These are phyloP conservation scores for Champsocephalus esox DNA, from an alignment of 2,797 vertebrate genomes.

Conservation along the genomic window DNA sequence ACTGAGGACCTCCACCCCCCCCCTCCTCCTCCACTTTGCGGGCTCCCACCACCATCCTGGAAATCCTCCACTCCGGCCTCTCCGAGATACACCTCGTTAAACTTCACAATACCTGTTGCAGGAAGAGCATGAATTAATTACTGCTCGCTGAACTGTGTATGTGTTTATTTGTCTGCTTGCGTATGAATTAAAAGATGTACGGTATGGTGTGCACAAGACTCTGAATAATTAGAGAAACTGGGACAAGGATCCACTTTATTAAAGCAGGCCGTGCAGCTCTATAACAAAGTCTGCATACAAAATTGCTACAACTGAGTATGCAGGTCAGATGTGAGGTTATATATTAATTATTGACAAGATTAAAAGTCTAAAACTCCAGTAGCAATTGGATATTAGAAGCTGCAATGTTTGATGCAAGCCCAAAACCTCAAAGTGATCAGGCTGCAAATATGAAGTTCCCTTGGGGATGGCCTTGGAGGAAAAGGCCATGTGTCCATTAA, in stretches of 20 bases:
- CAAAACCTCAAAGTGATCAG: neutral
- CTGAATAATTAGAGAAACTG: neutral
- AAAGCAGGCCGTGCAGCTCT: neutral
- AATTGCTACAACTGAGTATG: neutral
- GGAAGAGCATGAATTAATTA: neutral
- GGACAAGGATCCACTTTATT: neutral
- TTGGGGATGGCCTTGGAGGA: neutral
- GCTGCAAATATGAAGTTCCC: neutral
- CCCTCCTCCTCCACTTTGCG: slow-evolving; percentile 64
- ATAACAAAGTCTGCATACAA: neutral
- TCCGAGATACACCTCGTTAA: slow-evolving; percentile 91
- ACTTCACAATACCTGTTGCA: slow-evolving; percentile 92
- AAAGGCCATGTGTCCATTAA: neutral
- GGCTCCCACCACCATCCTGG: slow-evolving; percentile 69
- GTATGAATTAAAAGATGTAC: neutral
- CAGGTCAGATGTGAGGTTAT: neutral
- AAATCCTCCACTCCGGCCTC: slow-evolving; percentile 79
- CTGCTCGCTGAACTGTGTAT: neutral
- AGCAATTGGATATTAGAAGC: neutral
- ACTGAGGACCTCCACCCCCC: slow-evolving; percentile 53
- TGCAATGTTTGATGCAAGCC: neutral
- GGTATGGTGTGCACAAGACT: neutral
- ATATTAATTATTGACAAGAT: slow-evolving; percentile 12
- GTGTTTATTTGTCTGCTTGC: neutral
- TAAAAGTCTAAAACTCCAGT: neutral